These are phyloP conservation scores for mouse (Mus musculus) DNA, from an alignment of 2,113 vertebrate species.

Conservation along the genomic window GRCm39 chr2:164775501-164776000, in stretches of 20 bases:
- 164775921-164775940: not conserved
- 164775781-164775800: not conserved
- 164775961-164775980: not conserved
- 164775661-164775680: conserved; percentile 63
- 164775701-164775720: not conserved
- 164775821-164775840: no score
- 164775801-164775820: not conserved
- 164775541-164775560: conserved; percentile 13
- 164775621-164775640: conserved; percentile 67
- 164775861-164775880: not conserved
- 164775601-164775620: conserved; percentile 28
- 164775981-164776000: conserved; percentile 16
- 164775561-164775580: conserved; percentile 66
- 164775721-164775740: not conserved
- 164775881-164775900: not conserved
- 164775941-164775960: not conserved
- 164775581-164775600: conserved; percentile 55
- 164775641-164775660: conserved; percentile 64
- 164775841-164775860: not conserved
- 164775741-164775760: not conserved
- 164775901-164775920: not conserved
- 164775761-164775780: not conserved
- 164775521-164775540: conserved; percentile 68
- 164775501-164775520: not conserved
- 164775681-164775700: conserved; percentile 31